phyloP scores from a whole-genome alignment of 2,113 vertebrate species.

The Esox niger region DNA sequence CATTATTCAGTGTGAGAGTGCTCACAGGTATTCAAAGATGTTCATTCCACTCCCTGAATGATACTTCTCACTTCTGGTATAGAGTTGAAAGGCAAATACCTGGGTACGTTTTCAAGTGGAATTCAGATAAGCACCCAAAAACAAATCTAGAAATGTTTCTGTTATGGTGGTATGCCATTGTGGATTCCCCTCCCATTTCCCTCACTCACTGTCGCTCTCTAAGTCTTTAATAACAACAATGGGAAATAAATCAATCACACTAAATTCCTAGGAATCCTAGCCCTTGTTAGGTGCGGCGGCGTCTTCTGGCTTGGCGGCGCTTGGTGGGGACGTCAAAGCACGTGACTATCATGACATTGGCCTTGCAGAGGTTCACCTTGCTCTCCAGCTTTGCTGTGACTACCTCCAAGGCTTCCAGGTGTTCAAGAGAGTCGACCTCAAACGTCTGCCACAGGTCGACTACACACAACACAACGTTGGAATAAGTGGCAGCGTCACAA shows the following conservation, averaged over 20 bases:
- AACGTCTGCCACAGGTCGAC: slow-evolving; percentile 87
- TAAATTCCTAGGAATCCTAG: slow-evolving; percentile 26
- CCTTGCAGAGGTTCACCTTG: slow-evolving; percentile 88
- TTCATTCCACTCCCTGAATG: not conserved
- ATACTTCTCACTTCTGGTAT: not conserved
- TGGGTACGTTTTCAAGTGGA: slow-evolving; percentile 5
- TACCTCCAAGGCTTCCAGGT: slow-evolving; percentile 85
- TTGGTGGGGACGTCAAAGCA: slow-evolving; percentile 82
- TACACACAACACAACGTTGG: slow-evolving; percentile 48
- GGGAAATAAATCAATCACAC: not conserved
- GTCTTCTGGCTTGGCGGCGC: slow-evolving; percentile 62
- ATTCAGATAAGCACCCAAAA: slow-evolving; percentile 39
- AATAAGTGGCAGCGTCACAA: no score
- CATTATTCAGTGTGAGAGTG: slow-evolving; percentile 20
- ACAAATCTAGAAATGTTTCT: slow-evolving; percentile 28
- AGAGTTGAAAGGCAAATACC: not conserved
- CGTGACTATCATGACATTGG: slow-evolving; percentile 89
- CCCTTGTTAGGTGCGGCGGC: slow-evolving; percentile 11
- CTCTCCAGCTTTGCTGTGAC: slow-evolving; percentile 82
- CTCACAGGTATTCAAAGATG: not conserved
- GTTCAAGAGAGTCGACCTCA: slow-evolving; percentile 89
- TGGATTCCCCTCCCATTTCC: no score
- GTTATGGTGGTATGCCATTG: not conserved
- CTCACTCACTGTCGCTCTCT: no score
- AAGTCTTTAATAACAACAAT: not conserved